Conservation (phyloP, 92 coral and sea anemone species). For the Phenganax stokvisi region DNA sequence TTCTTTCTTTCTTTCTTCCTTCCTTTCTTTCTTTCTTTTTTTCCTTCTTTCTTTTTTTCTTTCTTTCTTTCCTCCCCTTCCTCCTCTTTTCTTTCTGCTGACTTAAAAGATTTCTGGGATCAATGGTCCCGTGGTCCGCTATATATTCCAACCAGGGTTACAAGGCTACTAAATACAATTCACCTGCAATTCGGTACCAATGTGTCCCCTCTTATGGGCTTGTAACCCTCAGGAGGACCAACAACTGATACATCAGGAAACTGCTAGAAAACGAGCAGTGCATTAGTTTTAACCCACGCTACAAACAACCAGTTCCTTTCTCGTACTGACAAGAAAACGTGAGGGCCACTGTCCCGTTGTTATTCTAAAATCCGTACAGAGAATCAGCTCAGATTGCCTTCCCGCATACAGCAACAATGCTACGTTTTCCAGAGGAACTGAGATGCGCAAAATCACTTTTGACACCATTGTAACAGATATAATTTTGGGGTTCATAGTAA, state of each 20-base stretch:
- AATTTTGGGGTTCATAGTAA: slow-evolving; percentile 29
- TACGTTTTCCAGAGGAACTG: slow-evolving; percentile 10
- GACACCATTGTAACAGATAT: background rate
- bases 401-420: slow-evolving; percentile 4
- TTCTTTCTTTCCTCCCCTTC: no score
- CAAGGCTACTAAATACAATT: slow-evolving; percentile 16
- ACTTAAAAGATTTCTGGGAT: no score
- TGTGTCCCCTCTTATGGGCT: background rate
- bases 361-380: slow-evolving; percentile 45
- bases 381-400: slow-evolving; percentile 23
- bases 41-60: no score
- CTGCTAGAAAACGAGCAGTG: slow-evolving; percentile 50
- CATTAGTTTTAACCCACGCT: slow-evolving; percentile 41
- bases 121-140: no score
- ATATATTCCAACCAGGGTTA: background rate
- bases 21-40: no score
- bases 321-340: slow-evolving; percentile 48
- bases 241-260: slow-evolving; percentile 53
- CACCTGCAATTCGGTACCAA: background rate
- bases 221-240: slow-evolving; percentile 38
- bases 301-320: slow-evolving; percentile 39
- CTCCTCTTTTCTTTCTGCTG: no score
- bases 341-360: slow-evolving; percentile 49
- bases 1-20: no score
- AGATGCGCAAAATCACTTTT: slow-evolving; percentile 8